Conservation (phyloP, 2,797 vertebrate genomes). For the Dendrocincla fuliginosa region DNA sequence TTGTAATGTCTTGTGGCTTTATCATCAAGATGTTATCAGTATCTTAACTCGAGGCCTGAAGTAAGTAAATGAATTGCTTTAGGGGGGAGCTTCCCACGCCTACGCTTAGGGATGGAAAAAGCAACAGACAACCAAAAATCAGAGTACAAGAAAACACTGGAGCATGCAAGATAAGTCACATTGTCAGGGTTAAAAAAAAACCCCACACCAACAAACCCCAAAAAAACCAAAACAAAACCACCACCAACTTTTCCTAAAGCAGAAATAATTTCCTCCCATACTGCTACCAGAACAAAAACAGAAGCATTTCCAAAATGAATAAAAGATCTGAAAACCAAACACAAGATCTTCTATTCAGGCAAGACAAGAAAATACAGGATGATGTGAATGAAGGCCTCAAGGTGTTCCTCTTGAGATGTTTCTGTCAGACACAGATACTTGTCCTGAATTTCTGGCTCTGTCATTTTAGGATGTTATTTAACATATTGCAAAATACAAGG, state of each 20-base stretch:
- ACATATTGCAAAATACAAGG: constrained; percentile 8
- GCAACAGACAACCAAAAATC: background rate
- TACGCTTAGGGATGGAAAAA: background rate
- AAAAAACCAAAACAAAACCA: background rate
- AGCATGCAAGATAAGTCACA: background rate
- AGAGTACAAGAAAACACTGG: background rate
- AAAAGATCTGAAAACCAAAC: background rate
- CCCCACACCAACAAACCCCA: background rate
- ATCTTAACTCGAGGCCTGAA: background rate
- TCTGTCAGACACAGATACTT: background rate
- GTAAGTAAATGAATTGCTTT: background rate
- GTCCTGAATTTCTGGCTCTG: background rate
- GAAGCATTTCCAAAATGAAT: background rate
- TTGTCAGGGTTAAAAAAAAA: background rate
- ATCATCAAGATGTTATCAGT: background rate
- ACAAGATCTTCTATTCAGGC: background rate
- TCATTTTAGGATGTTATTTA: background rate
- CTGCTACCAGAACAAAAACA: background rate
- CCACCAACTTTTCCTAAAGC: background rate
- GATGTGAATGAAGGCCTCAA: background rate
- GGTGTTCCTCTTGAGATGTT: background rate
- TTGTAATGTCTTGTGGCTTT: background rate
- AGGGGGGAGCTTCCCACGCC: background rate
- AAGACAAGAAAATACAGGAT: background rate
- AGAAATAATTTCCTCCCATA: background rate